Conservation (phyloP, 2,888 invertebrate species). For the Hofmannophila pseudospretella region DNA sequence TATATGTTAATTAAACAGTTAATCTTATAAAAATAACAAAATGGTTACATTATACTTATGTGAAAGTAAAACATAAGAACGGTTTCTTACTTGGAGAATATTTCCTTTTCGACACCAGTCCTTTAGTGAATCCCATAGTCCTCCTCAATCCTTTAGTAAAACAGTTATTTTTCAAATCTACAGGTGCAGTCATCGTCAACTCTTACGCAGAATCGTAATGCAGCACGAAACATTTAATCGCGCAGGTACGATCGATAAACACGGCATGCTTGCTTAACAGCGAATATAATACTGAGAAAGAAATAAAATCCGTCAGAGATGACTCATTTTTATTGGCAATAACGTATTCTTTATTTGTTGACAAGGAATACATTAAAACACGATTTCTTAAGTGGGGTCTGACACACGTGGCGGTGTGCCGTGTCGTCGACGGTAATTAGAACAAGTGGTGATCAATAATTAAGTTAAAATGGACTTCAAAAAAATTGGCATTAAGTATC, state of each 20-base stretch:
- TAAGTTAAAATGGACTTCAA: no score
- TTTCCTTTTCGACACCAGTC: constrained; percentile 17
- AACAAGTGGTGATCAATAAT: no score
- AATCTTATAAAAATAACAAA: no score
- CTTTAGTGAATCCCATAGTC: constrained; percentile 24
- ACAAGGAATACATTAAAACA: constrained; percentile 36
- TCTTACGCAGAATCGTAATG: constrained; percentile 19
- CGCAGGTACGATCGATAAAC: constrained; percentile 22
- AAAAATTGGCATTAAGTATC: no score
- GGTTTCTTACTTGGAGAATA: constrained; percentile 46
- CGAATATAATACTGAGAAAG: constrained; percentile 37
- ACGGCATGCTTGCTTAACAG: constrained; percentile 43
- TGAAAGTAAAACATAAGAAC: no score
- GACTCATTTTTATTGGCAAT: constrained; percentile 29
- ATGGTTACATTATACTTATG: no score
- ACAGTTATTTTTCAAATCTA: constrained; percentile 25
- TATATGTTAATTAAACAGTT: no score
- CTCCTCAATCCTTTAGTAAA: constrained; percentile 20
- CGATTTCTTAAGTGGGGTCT: constrained; percentile 24
- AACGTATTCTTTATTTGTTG: constrained; percentile 24
- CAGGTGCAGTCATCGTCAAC: constrained; percentile 22
- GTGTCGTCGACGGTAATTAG: constrained; percentile 1
- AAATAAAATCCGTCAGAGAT: constrained; percentile 20
- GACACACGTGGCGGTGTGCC: constrained; percentile 23
- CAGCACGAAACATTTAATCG: constrained; percentile 20